These are phyloP conservation scores for Lethocerus indicus DNA, from an alignment of 1,140 invertebrate genomes.

Conservation along the genomic window DNA sequence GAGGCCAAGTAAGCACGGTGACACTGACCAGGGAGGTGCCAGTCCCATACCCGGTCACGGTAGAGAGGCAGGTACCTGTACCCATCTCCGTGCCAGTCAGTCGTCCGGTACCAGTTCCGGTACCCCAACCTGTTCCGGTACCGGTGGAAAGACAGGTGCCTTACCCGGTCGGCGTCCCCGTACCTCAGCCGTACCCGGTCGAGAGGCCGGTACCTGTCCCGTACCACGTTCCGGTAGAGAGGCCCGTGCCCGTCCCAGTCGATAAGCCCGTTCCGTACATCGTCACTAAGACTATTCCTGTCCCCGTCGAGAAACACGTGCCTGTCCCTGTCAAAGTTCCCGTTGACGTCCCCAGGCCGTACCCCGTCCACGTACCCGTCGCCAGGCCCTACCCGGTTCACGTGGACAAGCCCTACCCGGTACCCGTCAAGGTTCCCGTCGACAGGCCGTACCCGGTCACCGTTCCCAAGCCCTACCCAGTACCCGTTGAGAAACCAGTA, in stretches of 20 bases:
- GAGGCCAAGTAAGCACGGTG: not conserved
- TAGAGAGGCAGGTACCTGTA: slow-evolving; percentile 2
- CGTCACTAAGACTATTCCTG: slow-evolving; percentile 3
- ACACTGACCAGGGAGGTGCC: not conserved
- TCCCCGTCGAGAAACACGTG: slow-evolving; percentile 5
- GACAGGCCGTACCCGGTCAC: slow-evolving; percentile 8
- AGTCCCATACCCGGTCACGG: not conserved
- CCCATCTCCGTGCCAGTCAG: slow-evolving; percentile 5
- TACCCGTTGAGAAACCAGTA: slow-evolving; percentile 4
- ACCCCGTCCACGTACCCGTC: slow-evolving; percentile 8
- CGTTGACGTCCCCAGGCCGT: slow-evolving; percentile 6
- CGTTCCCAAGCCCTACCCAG: slow-evolving; percentile 5
- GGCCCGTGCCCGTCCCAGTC: slow-evolving; percentile 7
- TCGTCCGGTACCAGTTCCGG: slow-evolving; percentile 6
- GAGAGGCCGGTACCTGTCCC: slow-evolving; percentile 9
- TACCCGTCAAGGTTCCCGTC: slow-evolving; percentile 10
- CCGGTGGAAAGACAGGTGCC: slow-evolving; percentile 5
- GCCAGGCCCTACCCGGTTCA: slow-evolving; percentile 1
- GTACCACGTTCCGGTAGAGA: slow-evolving; percentile 2
- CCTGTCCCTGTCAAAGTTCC: slow-evolving; percentile 9
- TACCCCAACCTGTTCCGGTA: slow-evolving; percentile 3
- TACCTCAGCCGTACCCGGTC: slow-evolving; percentile 8
- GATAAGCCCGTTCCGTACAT: slow-evolving; percentile 2
- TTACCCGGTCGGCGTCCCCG: slow-evolving; percentile 3
- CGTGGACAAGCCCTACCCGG: slow-evolving; percentile 2